Percentiles rank a stretch among this genome's conserved stretches.
phyloP scores from a whole-genome alignment of 2,888 invertebrate genomes.

The Rotaria magnacalcarata region DNA sequence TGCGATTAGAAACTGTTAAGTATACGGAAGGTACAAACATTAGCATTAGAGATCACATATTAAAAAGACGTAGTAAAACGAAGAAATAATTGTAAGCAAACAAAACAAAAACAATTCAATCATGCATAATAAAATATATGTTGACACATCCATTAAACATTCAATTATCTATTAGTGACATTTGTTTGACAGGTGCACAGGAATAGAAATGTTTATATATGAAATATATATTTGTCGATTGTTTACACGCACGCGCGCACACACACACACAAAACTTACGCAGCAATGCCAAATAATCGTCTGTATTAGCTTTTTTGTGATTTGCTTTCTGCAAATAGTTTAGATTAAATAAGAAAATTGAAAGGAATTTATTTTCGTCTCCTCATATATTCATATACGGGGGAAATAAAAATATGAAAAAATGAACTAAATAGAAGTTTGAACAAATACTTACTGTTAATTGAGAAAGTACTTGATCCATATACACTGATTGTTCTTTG shows the following conservation, averaged over 20 bases:
- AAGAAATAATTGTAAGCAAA: not conserved
- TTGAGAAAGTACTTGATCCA: not conserved
- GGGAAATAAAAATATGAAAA: too few relatives aligned
- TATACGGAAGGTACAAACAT: too few relatives aligned
- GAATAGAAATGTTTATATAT: not conserved
- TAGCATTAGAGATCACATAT: too few relatives aligned
- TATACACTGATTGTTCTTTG: conserved; percentile 3
- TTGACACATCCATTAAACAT: not conserved
- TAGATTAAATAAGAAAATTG: not conserved
- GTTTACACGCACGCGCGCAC: too few relatives aligned
- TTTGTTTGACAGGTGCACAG: not conserved
- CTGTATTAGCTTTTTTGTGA: conserved; percentile 9
- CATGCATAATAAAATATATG: not conserved
- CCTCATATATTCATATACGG: too few relatives aligned
- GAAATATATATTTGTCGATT: too few relatives aligned
- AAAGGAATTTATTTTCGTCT: not conserved
- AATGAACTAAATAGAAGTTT: too few relatives aligned
- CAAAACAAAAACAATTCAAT: not conserved
- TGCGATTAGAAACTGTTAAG: too few relatives aligned
- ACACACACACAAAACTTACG: not conserved
- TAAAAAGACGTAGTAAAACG: not conserved
- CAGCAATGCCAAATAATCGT: conserved; percentile 18
- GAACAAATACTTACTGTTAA: not conserved
- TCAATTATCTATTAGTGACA: not conserved
- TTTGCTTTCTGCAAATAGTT: conserved; percentile 22